Conservation (phyloP, 2,888 invertebrate species). For the Dimorphilus gyrociliatus region DNA sequence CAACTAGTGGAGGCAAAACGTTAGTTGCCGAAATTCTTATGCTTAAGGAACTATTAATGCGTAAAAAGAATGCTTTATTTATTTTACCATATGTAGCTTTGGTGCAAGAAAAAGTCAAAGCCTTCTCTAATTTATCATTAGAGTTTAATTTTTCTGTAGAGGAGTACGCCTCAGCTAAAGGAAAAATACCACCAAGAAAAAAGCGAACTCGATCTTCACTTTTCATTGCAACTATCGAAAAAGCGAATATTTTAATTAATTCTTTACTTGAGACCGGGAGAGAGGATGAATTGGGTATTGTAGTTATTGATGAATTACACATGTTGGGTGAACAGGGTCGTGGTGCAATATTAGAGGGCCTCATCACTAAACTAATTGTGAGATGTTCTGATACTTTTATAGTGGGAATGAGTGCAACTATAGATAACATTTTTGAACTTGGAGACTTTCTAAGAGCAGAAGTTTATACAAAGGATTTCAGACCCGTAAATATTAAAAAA, state of each 20-base stretch:
- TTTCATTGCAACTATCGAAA: conserved; percentile 86
- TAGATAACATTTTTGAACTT: conserved; percentile 71
- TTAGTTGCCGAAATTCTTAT: conserved; percentile 88
- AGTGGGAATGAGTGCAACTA: conserved; percentile 91
- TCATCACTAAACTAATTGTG: conserved; percentile 53
- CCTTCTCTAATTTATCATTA: conserved; percentile 2
- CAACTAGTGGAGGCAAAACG: conserved; percentile 93
- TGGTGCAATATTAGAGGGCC: conserved; percentile 66
- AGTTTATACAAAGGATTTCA: conserved; percentile 63
- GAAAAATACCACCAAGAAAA: conserved; percentile 61
- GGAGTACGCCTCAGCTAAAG: conserved; percentile 84
- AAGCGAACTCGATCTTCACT: conserved; percentile 60
- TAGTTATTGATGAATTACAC: conserved; percentile 74
- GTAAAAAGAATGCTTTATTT: conserved; percentile 65
- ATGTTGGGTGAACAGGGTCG: conserved; percentile 68
- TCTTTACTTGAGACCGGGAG: conserved; percentile 61
- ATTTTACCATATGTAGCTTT: conserved; percentile 86
- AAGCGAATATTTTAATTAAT: conserved; percentile 66
- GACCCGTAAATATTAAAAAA: conserved; percentile 58
- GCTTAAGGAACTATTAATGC: conserved; percentile 62
- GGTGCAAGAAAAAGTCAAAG: conserved; percentile 77
- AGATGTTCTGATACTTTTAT: conserved; percentile 59
- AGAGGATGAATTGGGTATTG: conserved; percentile 58
- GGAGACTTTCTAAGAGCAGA: conserved; percentile 64
- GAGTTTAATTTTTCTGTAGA: conserved; percentile 73